Percentiles rank a stretch among this genome's conserved stretches.
These are phyloP conservation scores for Staurois parvus DNA, from an alignment of 2,797 vertebrate genomes.

Conservation along the genomic window DNA sequence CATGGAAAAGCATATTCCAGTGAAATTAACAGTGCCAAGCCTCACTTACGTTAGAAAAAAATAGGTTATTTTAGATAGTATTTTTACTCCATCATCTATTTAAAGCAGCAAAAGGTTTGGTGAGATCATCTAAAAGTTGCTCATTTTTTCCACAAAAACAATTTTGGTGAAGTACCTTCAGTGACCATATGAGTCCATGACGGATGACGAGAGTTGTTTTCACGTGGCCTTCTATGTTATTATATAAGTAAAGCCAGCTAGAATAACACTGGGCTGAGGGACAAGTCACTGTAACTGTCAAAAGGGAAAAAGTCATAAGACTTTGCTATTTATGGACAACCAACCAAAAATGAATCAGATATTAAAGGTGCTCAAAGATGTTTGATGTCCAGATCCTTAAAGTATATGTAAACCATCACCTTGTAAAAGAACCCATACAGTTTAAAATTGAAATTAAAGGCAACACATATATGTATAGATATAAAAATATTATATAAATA, in stretches of 20 bases:
- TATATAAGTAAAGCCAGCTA: neutral
- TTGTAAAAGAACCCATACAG: no score
- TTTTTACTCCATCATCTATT: conserved; percentile 24
- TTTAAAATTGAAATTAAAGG: no score
- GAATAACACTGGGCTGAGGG: neutral
- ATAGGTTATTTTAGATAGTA: conserved; percentile 3
- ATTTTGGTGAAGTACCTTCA: conserved; percentile 39
- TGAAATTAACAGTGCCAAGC: conserved; percentile 1
- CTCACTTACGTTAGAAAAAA: neutral
- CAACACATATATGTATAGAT: no score
- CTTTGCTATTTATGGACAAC: neutral
- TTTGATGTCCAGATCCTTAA: no score
- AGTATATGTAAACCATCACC: no score
- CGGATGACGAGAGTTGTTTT: conserved; percentile 21
- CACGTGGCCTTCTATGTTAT: neutral
- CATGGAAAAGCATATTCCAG: neutral
- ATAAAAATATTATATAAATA: no score
- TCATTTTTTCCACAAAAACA: conserved; percentile 49
- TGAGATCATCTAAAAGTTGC: conserved; percentile 27
- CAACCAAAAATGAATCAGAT: neutral
- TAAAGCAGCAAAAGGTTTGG: conserved; percentile 28
- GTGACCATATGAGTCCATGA: conserved; percentile 36
- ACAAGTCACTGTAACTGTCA: neutral
- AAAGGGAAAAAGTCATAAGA: neutral
- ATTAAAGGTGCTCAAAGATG: neutral